phyloP scores from a whole-genome alignment of 2,797 vertebrate genomes.

The Triplophysa bombifrons region DNA sequence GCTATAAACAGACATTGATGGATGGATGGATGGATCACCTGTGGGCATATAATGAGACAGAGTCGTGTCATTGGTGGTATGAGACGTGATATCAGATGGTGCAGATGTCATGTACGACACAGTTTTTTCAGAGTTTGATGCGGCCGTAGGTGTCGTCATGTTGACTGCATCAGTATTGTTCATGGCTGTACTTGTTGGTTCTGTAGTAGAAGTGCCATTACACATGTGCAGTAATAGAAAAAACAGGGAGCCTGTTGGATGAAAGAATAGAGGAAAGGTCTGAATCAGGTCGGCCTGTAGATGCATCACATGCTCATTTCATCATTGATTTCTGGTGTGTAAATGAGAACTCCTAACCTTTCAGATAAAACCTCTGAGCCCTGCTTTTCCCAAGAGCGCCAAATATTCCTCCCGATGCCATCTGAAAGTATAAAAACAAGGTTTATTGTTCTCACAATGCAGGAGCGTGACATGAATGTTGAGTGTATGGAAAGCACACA shows the following conservation, averaged over 20 bases:
- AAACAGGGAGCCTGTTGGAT: slow-evolving; percentile 56
- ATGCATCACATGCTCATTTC: background rate
- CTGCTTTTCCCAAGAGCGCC: background rate
- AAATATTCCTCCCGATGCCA: background rate
- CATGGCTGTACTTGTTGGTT: too few species aligned
- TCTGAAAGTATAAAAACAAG: slow-evolving; percentile 3
- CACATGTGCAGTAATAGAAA: slow-evolving; percentile 65
- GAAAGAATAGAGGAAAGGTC: slow-evolving; percentile 11
- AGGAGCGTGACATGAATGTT: background rate
- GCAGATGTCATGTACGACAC: background rate
- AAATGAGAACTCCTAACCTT: slow-evolving; percentile 11
- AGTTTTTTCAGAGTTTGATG: background rate
- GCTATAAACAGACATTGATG: background rate
- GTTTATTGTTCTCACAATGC: background rate
- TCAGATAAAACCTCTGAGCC: background rate
- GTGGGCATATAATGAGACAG: background rate
- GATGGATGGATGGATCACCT: background rate
- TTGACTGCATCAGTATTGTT: too few species aligned
- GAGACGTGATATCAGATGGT: too few species aligned
- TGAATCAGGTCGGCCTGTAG: background rate
- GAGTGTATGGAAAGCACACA: too few species aligned
- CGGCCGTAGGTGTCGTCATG: background rate
- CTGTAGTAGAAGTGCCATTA: slow-evolving; percentile 8
- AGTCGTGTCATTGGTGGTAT: background rate
- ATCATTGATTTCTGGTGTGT: too few species aligned